Evolutionary conservation across 2,888 invertebrate species (phyloP).

Genomic region (Patella pellucida): DNA sequence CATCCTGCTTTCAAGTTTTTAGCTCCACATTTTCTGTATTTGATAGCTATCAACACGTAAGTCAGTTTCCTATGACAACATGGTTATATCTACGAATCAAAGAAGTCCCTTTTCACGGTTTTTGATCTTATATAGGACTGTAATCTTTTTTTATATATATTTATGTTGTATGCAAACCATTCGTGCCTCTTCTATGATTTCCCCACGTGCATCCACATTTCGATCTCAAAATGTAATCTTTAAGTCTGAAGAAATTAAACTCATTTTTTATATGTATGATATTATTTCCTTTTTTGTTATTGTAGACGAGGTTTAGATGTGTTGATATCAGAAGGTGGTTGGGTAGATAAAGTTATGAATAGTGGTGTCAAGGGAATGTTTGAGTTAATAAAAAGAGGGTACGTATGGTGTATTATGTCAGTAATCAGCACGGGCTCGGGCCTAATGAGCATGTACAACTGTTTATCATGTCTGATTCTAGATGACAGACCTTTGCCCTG

Average conservation of each 20-base stretch:
- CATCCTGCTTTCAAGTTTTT: constrained; percentile 73
- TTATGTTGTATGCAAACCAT: neutral
- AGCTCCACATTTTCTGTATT: constrained; percentile 72
- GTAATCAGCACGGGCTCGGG: too few species aligned
- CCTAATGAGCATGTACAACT: too few species aligned
- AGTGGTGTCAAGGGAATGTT: constrained; percentile 68
- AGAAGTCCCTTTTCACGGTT: too few species aligned
- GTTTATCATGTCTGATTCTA: too few species aligned
- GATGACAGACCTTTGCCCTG: too few species aligned
- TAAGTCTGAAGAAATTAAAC: too few species aligned
- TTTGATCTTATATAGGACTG: too few species aligned
- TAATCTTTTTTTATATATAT: neutral
- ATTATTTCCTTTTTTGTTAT: neutral
- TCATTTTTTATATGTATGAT: too few species aligned
- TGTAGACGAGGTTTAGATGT: constrained; percentile 64
- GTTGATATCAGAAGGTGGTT: constrained; percentile 65
- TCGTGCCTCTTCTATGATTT: neutral
- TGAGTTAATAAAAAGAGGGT: constrained; percentile 67
- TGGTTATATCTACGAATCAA: too few species aligned
- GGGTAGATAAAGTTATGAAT: constrained; percentile 70
- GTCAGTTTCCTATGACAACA: constrained; percentile 28
- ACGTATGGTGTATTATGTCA: constrained; percentile 13
- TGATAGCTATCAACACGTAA: constrained; percentile 72
- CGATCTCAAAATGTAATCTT: too few species aligned
- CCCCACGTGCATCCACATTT: neutral